Percentiles rank a stretch among this genome's conserved stretches.
These are phyloP conservation scores for Phycodurus eques DNA, from an alignment of 2,113 vertebrate genomes.

Conservation along the genomic window DNA sequence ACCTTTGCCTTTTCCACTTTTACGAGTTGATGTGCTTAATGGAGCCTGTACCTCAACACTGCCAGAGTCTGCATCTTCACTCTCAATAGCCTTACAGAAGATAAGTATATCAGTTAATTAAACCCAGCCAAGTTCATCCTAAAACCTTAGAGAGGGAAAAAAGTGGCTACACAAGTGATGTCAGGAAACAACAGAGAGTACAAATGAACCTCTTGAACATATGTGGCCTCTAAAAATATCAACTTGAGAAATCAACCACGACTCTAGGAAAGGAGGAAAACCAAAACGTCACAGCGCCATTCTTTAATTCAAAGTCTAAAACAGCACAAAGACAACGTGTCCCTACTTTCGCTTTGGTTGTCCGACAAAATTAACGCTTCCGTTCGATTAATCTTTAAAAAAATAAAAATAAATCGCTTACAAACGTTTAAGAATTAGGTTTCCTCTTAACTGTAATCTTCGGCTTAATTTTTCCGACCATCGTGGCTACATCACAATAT, in stretches of 20 bases:
- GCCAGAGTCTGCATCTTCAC: constrained; percentile 93
- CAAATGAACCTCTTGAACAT: neutral
- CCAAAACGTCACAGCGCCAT: neutral
- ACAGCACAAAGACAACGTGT: neutral
- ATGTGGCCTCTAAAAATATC: neutral
- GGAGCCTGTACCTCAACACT: constrained; percentile 83
- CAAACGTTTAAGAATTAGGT: neutral
- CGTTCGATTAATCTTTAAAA: neutral
- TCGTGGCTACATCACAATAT: neutral
- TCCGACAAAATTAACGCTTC: neutral
- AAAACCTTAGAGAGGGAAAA: neutral
- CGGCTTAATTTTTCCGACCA: neutral
- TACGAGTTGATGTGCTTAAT: constrained; percentile 81
- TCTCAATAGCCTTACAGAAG: constrained; percentile 86
- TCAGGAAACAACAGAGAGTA: neutral
- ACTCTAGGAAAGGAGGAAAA: neutral
- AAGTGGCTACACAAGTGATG: neutral
- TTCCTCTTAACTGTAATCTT: neutral
- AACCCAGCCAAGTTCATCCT: neutral
- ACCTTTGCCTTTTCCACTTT: constrained; percentile 91
- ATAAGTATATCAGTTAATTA: neutral
- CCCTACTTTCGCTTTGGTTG: neutral
- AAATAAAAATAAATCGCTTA: neutral
- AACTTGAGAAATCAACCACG: neutral
- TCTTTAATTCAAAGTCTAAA: neutral